Base-by-base conservation (phyloP, 2,797 vertebrate genomes). In the Macroramphosus scolopax region DNA sequence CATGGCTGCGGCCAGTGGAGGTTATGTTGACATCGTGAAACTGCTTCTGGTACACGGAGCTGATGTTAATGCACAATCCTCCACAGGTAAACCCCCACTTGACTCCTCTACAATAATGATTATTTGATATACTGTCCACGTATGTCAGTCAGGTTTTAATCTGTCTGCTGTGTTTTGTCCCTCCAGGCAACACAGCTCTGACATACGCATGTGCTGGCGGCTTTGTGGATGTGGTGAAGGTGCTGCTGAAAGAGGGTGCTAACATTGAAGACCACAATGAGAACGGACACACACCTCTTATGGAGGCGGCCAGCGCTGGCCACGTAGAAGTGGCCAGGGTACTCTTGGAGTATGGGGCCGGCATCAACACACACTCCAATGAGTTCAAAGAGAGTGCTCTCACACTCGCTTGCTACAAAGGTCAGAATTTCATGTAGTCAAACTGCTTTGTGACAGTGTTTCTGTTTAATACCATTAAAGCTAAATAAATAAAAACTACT, bases 311-410 rank as follows among this genome's bases (percentile, higher is more conserved):
- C 72, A 99, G 97, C 61, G 96, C 96, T 22, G 97, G 97, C 51
- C 96, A 98, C 18, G 96, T 99, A 25, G 96, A 98, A 72, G 95
- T 99, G 67, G 95, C 97, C 49, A 91, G 94, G 78, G 92, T 98
- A 51, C 94, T 99, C 53, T 89, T 99, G 82, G 96, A 98, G 83
- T 97, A 96, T 18, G 97, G 97, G 43, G 97, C 97, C 48, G 97
- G 97, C 83, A 98, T 99, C 88, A 98, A 98, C 84, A 98, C 95
- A 75, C 96, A 99, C 85, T 99, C 97, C 86, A 99, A 98, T 4
- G 97, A 99, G 89, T 99, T 99, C 84, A 99, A 99, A 85, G 97
- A 99, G 91, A 99, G 97, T 72, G 97, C 97, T 22, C 95, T 99
- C 82, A 98, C 97, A 11, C 92, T 99, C 36, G 96, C 96, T 45